Conservation (phyloP, 1,140 invertebrate species). For the Drosophila eugracilis region DNA sequence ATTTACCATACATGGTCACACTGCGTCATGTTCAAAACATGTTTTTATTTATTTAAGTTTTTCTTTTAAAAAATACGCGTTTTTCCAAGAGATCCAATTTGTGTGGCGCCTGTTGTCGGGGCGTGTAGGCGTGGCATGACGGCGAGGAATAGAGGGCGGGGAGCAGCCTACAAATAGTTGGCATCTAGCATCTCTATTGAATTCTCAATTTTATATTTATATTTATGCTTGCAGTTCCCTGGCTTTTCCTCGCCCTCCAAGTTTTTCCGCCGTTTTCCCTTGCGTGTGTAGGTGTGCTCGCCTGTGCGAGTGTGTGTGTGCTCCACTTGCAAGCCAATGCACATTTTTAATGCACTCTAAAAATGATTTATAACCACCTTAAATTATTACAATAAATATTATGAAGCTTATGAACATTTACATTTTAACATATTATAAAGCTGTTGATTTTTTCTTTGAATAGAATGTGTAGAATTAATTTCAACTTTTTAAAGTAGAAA, state of each 20-base stretch:
- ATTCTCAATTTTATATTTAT: conserved; percentile 45
- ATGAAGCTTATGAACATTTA: no score
- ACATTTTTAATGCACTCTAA: conserved; percentile 53
- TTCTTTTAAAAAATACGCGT: no score
- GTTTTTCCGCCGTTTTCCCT: conserved; percentile 15
- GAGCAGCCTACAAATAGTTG: conserved; percentile 44
- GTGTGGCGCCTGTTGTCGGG: conserved; percentile 1
- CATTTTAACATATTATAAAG: not conserved
- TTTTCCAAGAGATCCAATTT: not conserved
- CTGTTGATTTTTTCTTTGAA: no score
- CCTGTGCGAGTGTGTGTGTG: conserved; percentile 39
- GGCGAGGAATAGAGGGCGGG: no score
- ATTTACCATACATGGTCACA: not conserved
- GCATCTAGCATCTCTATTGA: conserved; percentile 28
- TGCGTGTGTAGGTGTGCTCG: conserved; percentile 12
- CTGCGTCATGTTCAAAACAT: not conserved
- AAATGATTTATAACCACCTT: no score
- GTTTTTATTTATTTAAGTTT: not conserved
- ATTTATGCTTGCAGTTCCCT: conserved; percentile 42
- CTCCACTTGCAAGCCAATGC: conserved; percentile 58
- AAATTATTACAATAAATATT: no score
- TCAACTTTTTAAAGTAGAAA: no score
- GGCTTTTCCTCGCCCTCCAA: conserved; percentile 18
- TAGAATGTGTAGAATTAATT: no score
- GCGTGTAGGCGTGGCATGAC: conserved; percentile 1